A percentile compares a stretch with the other conserved stretches of the same genome.
phyloP scores from a whole-genome alignment of 2,888 invertebrate genomes.

The Thalpophila matura region DNA sequence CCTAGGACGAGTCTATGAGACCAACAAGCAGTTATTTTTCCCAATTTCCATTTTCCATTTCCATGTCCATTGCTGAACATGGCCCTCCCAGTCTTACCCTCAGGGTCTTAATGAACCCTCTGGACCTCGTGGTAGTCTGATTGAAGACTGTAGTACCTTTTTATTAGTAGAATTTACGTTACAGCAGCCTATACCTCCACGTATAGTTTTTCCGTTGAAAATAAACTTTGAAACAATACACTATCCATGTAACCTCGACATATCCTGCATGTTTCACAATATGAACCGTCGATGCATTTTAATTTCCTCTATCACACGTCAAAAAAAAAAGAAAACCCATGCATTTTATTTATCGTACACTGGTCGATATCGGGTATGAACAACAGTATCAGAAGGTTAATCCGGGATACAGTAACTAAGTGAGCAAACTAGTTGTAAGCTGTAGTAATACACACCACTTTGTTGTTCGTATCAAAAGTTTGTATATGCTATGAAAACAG shows the following conservation, averaged over 20 bases:
- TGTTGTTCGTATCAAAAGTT: conserved; percentile 44
- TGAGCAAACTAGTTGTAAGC: conserved; percentile 36
- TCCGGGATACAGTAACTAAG: conserved; percentile 26
- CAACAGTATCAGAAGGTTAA: conserved; percentile 13
- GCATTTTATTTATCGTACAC: neutral
- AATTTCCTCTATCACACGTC: conserved; percentile 1
- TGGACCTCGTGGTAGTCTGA: too few species aligned
- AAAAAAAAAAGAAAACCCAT: conserved; percentile 1
- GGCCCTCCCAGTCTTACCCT: too few species aligned
- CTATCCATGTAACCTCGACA: neutral
- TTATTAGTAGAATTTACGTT: too few species aligned
- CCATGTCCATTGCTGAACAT: too few species aligned
- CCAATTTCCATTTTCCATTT: too few species aligned
- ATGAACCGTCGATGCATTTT: conserved; percentile 8
- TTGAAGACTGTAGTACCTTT: too few species aligned
- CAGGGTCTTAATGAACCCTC: too few species aligned
- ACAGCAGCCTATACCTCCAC: too few species aligned
- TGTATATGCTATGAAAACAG: conserved; percentile 4
- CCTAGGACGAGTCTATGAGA: too few species aligned
- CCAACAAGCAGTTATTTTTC: too few species aligned
- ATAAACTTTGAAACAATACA: neutral
- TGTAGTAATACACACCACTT: conserved; percentile 37
- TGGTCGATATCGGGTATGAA: conserved; percentile 18
- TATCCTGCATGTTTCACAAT: neutral
- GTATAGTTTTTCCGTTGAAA: too few species aligned